Evolutionary conservation across 2,113 vertebrate species (phyloP).

Genomic region (Chamaea fasciata): DNA sequence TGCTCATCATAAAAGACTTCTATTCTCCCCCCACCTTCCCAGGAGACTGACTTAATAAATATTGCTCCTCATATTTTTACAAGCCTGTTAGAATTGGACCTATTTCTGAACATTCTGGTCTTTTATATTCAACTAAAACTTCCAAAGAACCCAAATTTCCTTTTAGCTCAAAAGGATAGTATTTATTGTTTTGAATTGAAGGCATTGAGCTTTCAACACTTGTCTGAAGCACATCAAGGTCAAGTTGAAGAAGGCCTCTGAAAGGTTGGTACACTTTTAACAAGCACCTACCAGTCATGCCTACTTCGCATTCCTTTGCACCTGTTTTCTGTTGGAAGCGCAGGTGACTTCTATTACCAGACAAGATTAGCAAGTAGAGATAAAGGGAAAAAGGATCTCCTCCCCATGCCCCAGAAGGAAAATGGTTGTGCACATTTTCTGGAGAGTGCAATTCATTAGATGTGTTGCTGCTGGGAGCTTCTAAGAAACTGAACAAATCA

Average conservation of each 20-base stretch:
- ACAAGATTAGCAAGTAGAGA: not conserved
- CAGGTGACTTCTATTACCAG: not conserved
- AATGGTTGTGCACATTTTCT: not conserved
- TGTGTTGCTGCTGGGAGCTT: not conserved
- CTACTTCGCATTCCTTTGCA: not conserved
- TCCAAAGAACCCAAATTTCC: not conserved
- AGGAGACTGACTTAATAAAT: not conserved
- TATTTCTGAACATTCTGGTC: not conserved
- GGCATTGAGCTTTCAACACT: not conserved
- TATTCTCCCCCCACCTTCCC: not conserved
- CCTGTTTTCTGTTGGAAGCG: not conserved
- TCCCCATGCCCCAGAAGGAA: not conserved
- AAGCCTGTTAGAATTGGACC: not conserved
- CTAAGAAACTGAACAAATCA: not conserved
- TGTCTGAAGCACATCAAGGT: not conserved
- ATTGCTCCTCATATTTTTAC: not conserved
- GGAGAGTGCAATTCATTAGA: not conserved
- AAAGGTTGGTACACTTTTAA: not conserved
- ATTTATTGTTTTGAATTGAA: not conserved
- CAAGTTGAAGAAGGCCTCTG: not conserved
- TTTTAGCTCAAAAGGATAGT: not conserved
- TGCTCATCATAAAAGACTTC: too few species aligned
- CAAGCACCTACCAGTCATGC: not conserved
- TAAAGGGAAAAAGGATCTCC: not conserved
- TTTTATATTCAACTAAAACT: not conserved